phyloP scores from a whole-genome alignment of 1,140 invertebrate species.

The Lasioglossum albipes region DNA sequence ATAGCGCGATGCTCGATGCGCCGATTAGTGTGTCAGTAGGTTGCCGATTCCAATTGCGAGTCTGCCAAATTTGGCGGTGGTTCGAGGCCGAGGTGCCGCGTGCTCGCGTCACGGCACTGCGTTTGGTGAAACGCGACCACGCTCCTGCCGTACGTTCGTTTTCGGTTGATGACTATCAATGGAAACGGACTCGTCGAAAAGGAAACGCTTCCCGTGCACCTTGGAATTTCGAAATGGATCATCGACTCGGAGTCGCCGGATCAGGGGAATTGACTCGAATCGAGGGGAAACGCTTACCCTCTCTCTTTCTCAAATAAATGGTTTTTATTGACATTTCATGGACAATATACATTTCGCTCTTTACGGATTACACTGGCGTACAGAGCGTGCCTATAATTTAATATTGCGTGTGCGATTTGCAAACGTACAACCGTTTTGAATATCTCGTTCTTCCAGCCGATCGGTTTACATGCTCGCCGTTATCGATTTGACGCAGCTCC shows the following conservation, averaged over 20 bases:
- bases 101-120: slow-evolving; percentile 44
- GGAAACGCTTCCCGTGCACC: neutral
- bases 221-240: slow-evolving; percentile 3
- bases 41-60: slow-evolving; percentile 70
- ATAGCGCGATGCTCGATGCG: slow-evolving; percentile 36
- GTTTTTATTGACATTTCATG: neutral
- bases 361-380: neutral
- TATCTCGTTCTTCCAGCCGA: neutral
- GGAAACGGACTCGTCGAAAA: neutral
- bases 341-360: neutral
- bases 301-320: too few species aligned
- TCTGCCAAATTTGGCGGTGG: slow-evolving; percentile 70
- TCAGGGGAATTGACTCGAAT: too few species aligned
- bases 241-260: too few species aligned
- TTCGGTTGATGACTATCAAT: neutral
- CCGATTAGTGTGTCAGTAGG: slow-evolving; percentile 76
- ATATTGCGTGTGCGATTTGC: neutral
- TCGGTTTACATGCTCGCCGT: neutral
- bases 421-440: neutral
- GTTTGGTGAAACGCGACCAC: neutral
- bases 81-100: slow-evolving; percentile 52
- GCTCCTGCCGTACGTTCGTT: neutral
- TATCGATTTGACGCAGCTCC: neutral
- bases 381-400: too few species aligned
- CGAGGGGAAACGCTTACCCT: too few species aligned